A percentile compares a stretch with the other conserved stretches of the same genome.
Conservation (phyloP, 2,113 vertebrate species). For the Cathartes aura region DNA sequence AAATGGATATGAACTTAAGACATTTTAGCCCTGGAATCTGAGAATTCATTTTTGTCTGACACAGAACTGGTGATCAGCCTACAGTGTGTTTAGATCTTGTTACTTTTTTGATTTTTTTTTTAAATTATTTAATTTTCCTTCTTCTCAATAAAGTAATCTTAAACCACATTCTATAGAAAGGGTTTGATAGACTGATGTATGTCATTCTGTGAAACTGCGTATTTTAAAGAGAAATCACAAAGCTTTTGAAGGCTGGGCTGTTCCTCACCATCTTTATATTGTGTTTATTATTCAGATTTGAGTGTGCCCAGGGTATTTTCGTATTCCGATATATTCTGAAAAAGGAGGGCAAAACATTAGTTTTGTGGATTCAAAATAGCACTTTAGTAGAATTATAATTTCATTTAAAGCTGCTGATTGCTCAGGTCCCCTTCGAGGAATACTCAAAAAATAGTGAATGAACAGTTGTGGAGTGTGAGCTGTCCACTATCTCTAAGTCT, state of each 20-base stretch:
- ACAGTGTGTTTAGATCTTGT: neutral
- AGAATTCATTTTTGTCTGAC: slow-evolving; percentile 27
- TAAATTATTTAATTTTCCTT: neutral
- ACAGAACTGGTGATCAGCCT: neutral
- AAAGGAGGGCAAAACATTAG: neutral
- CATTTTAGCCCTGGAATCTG: neutral
- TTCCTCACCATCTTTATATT: neutral
- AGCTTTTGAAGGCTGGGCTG: neutral
- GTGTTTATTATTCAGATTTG: neutral
- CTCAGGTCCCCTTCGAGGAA: neutral
- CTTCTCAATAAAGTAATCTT: neutral
- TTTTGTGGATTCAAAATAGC: neutral
- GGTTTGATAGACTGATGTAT: neutral
- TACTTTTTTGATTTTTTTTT: neutral
- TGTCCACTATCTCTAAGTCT: neutral
- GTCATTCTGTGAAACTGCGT: neutral
- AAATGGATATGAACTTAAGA: neutral
- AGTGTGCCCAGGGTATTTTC: neutral
- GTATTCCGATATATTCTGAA: neutral
- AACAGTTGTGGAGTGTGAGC: neutral
- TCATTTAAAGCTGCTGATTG: neutral
- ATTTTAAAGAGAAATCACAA: neutral
- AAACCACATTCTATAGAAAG: neutral
- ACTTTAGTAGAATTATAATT: neutral
- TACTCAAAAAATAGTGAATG: neutral